Base-by-base conservation (phyloP, 2,888 invertebrate genomes). In the Chironomus tentans region DNA sequence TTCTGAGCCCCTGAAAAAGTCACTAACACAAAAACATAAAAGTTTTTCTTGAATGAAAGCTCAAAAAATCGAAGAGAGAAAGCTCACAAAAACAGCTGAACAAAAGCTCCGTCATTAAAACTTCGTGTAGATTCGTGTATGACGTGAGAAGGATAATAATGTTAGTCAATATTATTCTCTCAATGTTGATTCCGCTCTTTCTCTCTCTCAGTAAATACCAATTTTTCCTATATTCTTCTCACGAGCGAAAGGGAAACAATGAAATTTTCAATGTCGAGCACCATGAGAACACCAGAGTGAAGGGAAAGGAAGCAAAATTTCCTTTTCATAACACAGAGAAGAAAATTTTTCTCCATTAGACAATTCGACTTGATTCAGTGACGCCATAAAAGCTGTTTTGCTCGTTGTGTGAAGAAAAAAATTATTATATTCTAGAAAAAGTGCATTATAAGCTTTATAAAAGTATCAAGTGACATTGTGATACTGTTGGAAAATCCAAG, bases 181-280 rank as follows among this genome's bases (percentile, higher is more conserved):
- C 65, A 21, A 65, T 21, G 18, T 21, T 65, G 24, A 21, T 24
- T 22, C 10, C 65, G 24, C 65, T 65, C 65, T 21, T 21, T 21
- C 50, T 47, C 21, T 56, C 50, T 56, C 71, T 50, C 65, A 13
- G 22, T 38, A 38, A 38, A 38, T 65, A 13, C 21, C 21, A 65
- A 22, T 13, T 50, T 56, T 56, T 10, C 22, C 22, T 28, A 22
- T 10, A 38, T 38, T 38, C 10, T 38, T n/a, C 56, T 50, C 50
- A 24, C n/a, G 71, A 71, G 50, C 22, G 28, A 71, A 50, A 70
- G 10, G 70, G 22, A 38, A 70, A 15, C 12, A 24, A 68, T 18
- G 47, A n/a, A 46, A 70, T 21, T 71, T 70, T 71, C 71, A 71
- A 71, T 71, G 71, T 71, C 71, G 71, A 71, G 56, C n/a, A 56